phyloP scores from a whole-genome alignment of 1,140 invertebrate species.

The Halotydeus destructor region DNA sequence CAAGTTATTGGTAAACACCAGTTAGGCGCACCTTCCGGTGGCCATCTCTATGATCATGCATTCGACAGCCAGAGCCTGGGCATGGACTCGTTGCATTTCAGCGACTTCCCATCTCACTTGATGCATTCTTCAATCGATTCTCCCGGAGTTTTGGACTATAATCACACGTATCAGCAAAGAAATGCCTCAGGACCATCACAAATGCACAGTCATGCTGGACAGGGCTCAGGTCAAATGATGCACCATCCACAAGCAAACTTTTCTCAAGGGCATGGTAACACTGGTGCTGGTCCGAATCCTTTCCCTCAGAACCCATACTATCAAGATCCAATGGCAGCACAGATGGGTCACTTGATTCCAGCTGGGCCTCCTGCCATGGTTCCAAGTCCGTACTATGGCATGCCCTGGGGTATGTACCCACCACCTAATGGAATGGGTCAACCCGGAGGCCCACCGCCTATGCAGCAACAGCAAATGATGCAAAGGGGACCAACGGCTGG shows the following conservation, averaged over 20 bases:
- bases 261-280: slow-evolving; percentile 2
- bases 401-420: slow-evolving; percentile 31
- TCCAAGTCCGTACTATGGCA: slow-evolving; percentile 27
- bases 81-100: slow-evolving; percentile 24
- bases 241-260: slow-evolving; percentile 8
- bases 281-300: not conserved
- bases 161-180: slow-evolving; percentile 1
- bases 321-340: slow-evolving; percentile 9
- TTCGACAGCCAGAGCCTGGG: slow-evolving; percentile 23
- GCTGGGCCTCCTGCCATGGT: slow-evolving; percentile 21
- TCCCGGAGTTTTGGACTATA: slow-evolving; percentile 27
- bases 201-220: slow-evolving; percentile 1
- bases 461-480: slow-evolving; percentile 23
- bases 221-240: not conserved
- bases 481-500: slow-evolving; percentile 22
- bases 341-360: slow-evolving; percentile 13
- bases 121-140: slow-evolving; percentile 26
- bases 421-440: slow-evolving; percentile 33
- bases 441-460: slow-evolving; percentile 38
- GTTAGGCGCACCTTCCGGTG: not conserved
- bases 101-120: slow-evolving; percentile 24
- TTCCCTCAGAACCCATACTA: slow-evolving; percentile 12
- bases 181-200: not conserved
- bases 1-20: not conserved
- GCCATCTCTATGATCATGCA: slow-evolving; percentile 1